Percentiles rank a stretch among this genome's conserved stretches.
Conservation (phyloP, 2,888 invertebrate genomes). For the Phengaris arion region DNA sequence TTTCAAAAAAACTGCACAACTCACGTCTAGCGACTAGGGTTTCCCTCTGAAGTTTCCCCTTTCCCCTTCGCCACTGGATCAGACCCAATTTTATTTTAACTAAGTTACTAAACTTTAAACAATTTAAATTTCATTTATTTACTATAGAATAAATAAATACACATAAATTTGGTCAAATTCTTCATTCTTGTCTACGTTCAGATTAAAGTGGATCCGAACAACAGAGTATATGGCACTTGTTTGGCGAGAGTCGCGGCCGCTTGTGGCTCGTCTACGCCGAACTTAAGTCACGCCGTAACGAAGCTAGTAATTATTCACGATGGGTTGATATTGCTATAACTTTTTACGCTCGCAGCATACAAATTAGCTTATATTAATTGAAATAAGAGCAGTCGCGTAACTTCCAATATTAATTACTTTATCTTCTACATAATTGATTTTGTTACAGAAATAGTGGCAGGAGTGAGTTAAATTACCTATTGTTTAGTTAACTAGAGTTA, state of each 20-base stretch:
- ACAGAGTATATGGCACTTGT: background rate
- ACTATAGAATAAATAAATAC: no score
- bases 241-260: background rate
- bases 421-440: background rate
- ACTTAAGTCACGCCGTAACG: background rate
- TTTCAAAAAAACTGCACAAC: no score
- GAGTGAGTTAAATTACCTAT: background rate
- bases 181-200: no score
- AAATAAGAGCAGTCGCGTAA: background rate
- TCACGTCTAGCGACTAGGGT: no score
- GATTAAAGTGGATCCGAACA: no score
- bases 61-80: no score
- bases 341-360: background rate
- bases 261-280: background rate
- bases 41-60: no score
- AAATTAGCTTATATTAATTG: constrained; percentile 16
- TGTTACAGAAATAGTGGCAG: background rate
- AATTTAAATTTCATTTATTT: no score
- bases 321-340: constrained; percentile 5
- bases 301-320: background rate
- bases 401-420: background rate
- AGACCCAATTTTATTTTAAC: no score
- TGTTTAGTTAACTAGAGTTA: background rate
- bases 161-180: no score
- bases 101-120: no score